These are phyloP conservation scores for Triops longicaudatus DNA, from an alignment of 1,140 invertebrate species.

Conservation along the genomic window DNA sequence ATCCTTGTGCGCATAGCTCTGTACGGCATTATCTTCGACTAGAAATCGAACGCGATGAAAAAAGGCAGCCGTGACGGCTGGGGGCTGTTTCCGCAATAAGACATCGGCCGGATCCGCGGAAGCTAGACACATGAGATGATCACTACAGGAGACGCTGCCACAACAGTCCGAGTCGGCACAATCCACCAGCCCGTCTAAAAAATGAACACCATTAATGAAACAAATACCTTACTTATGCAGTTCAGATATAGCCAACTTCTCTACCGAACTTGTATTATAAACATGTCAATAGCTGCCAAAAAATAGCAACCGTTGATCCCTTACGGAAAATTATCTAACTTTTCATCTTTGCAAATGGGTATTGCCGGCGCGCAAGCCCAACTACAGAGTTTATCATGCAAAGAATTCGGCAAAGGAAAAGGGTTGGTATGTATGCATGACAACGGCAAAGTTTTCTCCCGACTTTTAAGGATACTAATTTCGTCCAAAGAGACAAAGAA, in stretches of 20 bases:
- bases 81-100: conserved; percentile 85
- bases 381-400: neutral
- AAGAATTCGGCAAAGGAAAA: neutral
- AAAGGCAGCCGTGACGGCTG: conserved; percentile 91
- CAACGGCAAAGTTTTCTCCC: neutral
- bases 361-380: too few relatives aligned
- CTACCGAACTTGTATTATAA: too few relatives aligned
- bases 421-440: too few relatives aligned
- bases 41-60: conserved; percentile 97
- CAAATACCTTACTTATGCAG: too few relatives aligned
- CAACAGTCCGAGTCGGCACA: conserved; percentile 95
- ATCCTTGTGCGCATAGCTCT: conserved; percentile 92
- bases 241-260: too few relatives aligned
- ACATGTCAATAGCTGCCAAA: too few relatives aligned
- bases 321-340: too few relatives aligned
- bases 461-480: neutral
- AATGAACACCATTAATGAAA: conserved; percentile 29
- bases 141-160: conserved; percentile 66
- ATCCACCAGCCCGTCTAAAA: conserved; percentile 88
- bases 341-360: too few relatives aligned
- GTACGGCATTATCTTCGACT: conserved; percentile 95
- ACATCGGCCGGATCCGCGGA: conserved; percentile 93
- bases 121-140: conserved; percentile 86
- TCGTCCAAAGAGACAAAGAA: neutral
- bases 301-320: too few relatives aligned